Conservation (phyloP, 2,888 invertebrate species). For the Buathra laborator region DNA sequence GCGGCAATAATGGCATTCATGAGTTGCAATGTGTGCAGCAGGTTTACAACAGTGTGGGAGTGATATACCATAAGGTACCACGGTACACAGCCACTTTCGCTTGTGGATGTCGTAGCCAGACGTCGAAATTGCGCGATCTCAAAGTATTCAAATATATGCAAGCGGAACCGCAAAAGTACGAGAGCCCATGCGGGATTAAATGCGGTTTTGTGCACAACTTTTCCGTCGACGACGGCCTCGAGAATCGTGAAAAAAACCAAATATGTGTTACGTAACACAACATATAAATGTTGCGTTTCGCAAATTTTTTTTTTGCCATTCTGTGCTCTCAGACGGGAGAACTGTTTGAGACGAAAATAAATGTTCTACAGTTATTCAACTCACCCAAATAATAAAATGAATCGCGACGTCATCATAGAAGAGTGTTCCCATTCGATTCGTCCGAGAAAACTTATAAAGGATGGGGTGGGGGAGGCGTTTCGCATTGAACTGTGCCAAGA, state of each 20-base stretch:
- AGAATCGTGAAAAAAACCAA: not conserved
- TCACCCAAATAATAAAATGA: no score
- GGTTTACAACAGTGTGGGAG: not conserved
- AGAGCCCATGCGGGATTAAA: conserved; percentile 38
- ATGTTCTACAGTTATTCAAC: no score
- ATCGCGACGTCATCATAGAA: conserved; percentile 24
- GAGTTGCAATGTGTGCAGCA: conserved; percentile 4
- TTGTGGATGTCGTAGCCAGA: conserved; percentile 52
- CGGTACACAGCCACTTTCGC: conserved; percentile 14
- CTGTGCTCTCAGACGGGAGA: not conserved
- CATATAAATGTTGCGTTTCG: not conserved
- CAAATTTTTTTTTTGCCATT: not conserved
- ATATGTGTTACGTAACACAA: not conserved
- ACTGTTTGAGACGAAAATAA: not conserved
- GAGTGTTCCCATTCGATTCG: conserved; percentile 28
- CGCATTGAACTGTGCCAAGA: conserved; percentile 38
- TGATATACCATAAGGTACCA: not conserved
- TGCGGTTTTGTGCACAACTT: conserved; percentile 56
- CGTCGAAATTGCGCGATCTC: conserved; percentile 63
- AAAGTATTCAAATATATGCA: conserved; percentile 66
- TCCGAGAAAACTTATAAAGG: conserved; percentile 5
- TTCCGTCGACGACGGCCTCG: conserved; percentile 26
- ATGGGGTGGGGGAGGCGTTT: not conserved
- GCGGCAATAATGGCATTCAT: conserved; percentile 28
- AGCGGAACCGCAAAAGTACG: conserved; percentile 23